phyloP scores from a whole-genome alignment of 2,888 invertebrate genomes.

The Tortrix viridana region DNA sequence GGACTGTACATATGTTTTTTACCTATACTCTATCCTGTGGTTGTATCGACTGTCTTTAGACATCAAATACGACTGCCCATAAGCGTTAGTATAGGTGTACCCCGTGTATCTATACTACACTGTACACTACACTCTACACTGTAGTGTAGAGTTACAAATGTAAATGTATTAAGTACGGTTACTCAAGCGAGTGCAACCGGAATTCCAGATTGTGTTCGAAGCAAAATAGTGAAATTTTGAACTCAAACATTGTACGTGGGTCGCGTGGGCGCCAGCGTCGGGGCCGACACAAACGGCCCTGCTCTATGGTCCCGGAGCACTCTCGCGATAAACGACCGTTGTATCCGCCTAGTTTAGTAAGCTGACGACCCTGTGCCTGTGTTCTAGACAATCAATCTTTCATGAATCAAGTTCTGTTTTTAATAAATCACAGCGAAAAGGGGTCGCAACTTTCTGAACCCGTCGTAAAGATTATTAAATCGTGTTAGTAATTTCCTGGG shows the following conservation, averaged over 20 bases:
- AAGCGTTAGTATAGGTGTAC: too few relatives aligned
- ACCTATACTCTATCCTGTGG: too few relatives aligned
- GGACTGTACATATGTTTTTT: too few relatives aligned
- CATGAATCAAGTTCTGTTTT: background rate
- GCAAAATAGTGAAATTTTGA: conserved; percentile 27
- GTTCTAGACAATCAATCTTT: background rate
- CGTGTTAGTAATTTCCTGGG: background rate
- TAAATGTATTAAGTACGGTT: conserved; percentile 7
- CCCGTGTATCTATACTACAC: too few relatives aligned
- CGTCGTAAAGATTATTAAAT: background rate
- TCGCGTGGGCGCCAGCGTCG: conserved; percentile 37
- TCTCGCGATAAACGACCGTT: conserved; percentile 31
- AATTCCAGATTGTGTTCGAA: conserved; percentile 14
- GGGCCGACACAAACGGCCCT: conserved; percentile 37
- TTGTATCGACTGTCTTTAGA: too few relatives aligned
- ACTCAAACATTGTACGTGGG: conserved; percentile 21
- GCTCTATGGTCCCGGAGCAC: conserved; percentile 37
- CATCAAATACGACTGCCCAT: too few relatives aligned
- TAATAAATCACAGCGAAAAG: background rate
- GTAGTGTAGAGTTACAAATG: background rate
- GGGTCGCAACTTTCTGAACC: background rate
- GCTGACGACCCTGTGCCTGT: conserved; percentile 14
- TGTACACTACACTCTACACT: too few relatives aligned
- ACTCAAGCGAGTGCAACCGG: conserved; percentile 7
- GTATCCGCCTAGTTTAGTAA: conserved; percentile 31